phyloP scores from a whole-genome alignment of 2,888 invertebrate species.

The Galerucella pusilla region DNA sequence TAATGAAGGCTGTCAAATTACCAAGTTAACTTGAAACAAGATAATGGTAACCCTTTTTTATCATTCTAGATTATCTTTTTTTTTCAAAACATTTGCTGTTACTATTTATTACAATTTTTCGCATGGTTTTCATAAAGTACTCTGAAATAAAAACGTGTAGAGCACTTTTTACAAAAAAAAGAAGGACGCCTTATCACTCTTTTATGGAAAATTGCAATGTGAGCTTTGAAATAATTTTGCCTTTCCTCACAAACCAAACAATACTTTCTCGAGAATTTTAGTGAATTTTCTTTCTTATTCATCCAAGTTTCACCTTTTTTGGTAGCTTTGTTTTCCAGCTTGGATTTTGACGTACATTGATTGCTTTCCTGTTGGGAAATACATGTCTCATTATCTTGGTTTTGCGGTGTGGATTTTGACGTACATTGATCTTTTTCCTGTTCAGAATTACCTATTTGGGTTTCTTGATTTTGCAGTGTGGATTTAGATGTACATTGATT shows the following conservation, averaged over 20 bases:
- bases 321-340: neutral
- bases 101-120: neutral
- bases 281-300: neutral
- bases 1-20: no score
- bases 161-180: neutral
- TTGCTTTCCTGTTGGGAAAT: neutral
- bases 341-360: neutral
- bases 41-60: no score
- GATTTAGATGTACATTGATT: no score
- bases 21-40: no score
- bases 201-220: neutral
- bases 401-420: no score
- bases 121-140: neutral
- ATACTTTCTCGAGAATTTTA: neutral
- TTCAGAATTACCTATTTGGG: no score
- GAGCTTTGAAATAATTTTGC: neutral
- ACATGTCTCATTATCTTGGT: no score
- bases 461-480: no score
- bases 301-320: neutral
- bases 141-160: neutral
- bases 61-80: neutral
- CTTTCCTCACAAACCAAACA: neutral
- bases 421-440: neutral
- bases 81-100: neutral
- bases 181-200: neutral